Base-by-base conservation (phyloP, 2,888 invertebrate species). In the Drosophila longiperda region DNA sequence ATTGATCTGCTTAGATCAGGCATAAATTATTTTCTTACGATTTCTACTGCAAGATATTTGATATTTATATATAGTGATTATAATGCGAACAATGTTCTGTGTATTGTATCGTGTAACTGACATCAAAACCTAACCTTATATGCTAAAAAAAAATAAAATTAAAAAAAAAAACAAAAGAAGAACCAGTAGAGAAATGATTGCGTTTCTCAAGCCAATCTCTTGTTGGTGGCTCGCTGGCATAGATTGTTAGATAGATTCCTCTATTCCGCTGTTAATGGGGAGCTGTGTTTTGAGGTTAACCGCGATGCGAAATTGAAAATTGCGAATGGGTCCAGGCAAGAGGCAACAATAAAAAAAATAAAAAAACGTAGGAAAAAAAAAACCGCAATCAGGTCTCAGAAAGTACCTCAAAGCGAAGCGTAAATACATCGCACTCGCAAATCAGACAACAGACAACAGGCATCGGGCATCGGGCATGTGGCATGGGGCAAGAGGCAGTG, bases 251-350 rank as follows among this genome's bases (percentile, higher is more conserved):
- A 76, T 74, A 40, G 54, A 36, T 26, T 60, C 63, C 45, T 52
- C 59, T 42, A 61, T 54, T 20, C 29, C 29, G 40, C 57, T 75
- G 62, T 49, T 70, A 71, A 76, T 74, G 76, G 53, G 26, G 20
- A 12, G 36, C 33, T 59, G 49, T 54, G 38, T 64, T 64, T 75
- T 68, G 80, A 73, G 73, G 58, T 73, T 83, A 88, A 87, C 87
- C 89, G 71, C 84, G 62, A 42, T 55, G 52, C 54, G 77, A 80
- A 80, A 78, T 80, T 64, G 69, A 73, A 87, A 79, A 83, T 72
- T 52, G 71, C 71, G 64, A 73, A 66, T 62, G 61, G 53, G 29
- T 52, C 11, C n/a, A 57, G 58, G 36, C 26, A 32, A 59, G 32
- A 17, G 20, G 26, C 5, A 38, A 38, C 2, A 29, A 34, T 1